Conservation (phyloP, 2,888 invertebrate genomes). For the Apoderus coryli region DNA sequence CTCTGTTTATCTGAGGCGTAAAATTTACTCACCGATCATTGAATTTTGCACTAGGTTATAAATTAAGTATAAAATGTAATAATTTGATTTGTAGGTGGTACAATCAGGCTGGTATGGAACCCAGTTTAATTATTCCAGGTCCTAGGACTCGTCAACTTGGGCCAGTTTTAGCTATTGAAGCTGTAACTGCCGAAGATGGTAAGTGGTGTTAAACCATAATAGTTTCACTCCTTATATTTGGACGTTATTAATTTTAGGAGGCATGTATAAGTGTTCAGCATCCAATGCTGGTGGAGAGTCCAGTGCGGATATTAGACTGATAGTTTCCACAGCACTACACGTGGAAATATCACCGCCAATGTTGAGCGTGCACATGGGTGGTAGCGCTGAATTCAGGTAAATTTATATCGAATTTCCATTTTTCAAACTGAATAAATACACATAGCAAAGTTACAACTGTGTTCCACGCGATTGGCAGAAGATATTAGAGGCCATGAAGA, state of each 20-base stretch:
- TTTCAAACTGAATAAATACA: no score
- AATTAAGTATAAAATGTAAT: no score
- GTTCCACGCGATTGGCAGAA: no score
- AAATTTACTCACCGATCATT: no score
- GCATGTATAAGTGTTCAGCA: conserved; percentile 52
- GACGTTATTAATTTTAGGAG: conserved; percentile 34
- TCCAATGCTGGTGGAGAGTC: conserved; percentile 57
- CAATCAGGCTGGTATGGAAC: conserved; percentile 48
- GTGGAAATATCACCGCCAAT: conserved; percentile 51
- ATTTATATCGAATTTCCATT: no score
- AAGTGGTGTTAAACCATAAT: no score
- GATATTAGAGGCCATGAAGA: no score
- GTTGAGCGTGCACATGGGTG: conserved; percentile 58
- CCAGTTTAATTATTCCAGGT: conserved; percentile 46
- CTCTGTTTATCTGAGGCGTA: no score
- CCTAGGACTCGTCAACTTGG: conserved; percentile 51
- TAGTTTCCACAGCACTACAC: conserved; percentile 50
- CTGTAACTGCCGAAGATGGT: conserved; percentile 51
- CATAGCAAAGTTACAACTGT: no score
- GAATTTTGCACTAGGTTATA: no score
- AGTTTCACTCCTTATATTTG: no score
- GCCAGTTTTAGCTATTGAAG: conserved; percentile 54
- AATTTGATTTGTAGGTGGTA: conserved; percentile 57
- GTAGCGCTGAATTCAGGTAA: conserved; percentile 49
- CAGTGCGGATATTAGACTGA: conserved; percentile 49